Conservation (phyloP, 2,797 vertebrate species). For the Platyrinchus mystaceus region DNA sequence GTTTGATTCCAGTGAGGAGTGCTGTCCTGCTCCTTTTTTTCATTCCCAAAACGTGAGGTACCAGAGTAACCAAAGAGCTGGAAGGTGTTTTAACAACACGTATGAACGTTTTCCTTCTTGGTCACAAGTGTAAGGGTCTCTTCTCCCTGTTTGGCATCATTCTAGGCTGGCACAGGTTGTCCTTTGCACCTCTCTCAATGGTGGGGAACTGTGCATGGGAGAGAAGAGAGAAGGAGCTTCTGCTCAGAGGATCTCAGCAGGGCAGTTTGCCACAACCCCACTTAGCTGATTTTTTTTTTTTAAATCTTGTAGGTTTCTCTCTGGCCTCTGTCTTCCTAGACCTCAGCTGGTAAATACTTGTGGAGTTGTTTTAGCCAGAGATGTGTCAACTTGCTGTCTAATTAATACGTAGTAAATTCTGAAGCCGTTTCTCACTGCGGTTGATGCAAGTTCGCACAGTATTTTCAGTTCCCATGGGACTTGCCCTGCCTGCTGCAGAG, state of each 20-base stretch:
- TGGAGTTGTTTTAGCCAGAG: conserved; percentile 17
- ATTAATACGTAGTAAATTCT: neutral
- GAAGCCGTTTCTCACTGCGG: neutral
- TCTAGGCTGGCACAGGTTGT: neutral
- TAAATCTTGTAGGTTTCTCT: neutral
- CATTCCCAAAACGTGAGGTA: neutral
- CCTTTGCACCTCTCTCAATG: neutral
- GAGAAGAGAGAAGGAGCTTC: neutral
- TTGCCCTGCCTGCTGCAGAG: neutral
- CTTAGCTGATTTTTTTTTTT: neutral
- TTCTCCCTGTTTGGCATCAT: neutral
- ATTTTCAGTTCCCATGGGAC: neutral
- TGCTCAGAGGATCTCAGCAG: neutral
- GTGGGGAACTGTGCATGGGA: accelerated
- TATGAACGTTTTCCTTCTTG: neutral
- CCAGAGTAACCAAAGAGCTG: neutral
- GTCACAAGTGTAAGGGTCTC: neutral
- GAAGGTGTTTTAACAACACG: neutral
- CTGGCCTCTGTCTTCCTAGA: neutral
- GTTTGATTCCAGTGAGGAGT: neutral
- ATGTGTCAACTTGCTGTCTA: neutral
- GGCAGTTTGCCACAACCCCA: neutral
- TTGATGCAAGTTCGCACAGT: neutral
- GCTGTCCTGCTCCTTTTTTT: neutral
- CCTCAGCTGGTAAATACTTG: neutral